Evolutionary conservation across 2,113 vertebrate genomes (phyloP).

Genomic region (Oreocharis arfaki): DNA sequence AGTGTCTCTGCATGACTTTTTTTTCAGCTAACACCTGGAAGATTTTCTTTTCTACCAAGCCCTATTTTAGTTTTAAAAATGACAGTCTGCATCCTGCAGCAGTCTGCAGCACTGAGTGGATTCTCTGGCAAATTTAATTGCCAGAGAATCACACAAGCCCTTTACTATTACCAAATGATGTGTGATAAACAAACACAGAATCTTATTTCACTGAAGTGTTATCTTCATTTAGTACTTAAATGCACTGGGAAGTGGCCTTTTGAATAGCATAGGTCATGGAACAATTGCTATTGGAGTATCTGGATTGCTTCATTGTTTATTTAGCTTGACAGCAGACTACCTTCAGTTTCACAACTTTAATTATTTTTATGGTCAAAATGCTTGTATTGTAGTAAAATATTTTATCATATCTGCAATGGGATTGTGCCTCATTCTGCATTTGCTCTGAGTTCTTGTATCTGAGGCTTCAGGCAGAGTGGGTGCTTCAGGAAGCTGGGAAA

Average conservation of each 20-base stretch:
- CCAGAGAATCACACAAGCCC: background rate
- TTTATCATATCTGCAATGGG: background rate
- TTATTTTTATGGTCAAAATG: conserved; percentile 21
- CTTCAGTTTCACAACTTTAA: background rate
- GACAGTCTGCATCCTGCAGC: background rate
- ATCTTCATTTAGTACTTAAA: background rate
- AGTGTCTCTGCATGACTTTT: background rate
- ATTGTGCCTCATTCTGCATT: background rate
- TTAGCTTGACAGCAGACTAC: conserved; percentile 4
- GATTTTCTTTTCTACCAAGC: background rate
- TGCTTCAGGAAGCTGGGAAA: background rate
- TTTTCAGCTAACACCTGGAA: conserved; percentile 11
- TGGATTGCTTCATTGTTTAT: background rate
- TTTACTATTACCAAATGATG: conserved; percentile 3
- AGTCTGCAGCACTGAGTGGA: conserved; percentile 29
- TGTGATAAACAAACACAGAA: conserved; percentile 22
- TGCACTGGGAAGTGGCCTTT: background rate
- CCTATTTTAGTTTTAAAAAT: conserved; percentile 11
- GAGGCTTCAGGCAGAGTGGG: background rate
- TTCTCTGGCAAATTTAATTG: conserved; percentile 37
- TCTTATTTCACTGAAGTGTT: conserved; percentile 1
- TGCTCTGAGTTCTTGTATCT: background rate
- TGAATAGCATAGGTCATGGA: background rate
- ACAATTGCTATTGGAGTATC: background rate
- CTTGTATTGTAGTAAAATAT: background rate